Evolutionary conservation across 2,797 vertebrate species (phyloP).

Genomic region (Thripadectes ignobilis): DNA sequence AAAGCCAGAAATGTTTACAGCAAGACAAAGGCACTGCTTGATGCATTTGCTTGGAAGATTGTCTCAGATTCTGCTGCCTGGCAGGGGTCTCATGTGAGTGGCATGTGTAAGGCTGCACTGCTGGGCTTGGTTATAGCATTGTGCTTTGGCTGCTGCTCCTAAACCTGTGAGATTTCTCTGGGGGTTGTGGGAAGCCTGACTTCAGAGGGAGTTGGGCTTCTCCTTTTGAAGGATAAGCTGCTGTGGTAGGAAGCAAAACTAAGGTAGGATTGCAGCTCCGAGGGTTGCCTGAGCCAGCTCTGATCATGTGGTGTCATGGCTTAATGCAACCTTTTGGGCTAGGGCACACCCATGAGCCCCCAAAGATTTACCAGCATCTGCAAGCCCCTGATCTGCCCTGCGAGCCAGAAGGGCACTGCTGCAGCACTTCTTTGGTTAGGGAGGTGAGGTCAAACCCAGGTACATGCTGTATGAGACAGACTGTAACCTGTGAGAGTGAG

Average conservation of each 20-base stretch:
- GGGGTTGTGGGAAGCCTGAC: background rate
- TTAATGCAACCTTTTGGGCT: background rate
- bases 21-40: background rate
- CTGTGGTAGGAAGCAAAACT: background rate
- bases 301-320: accelerated
- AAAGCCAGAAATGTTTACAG: background rate
- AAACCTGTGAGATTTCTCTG: background rate
- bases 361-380: too few relatives aligned
- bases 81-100: background rate
- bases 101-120: accelerated
- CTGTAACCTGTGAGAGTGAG: background rate
- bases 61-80: background rate
- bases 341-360: accelerated
- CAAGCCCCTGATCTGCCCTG: background rate
- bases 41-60: background rate
- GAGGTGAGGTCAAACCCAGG: background rate
- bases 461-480: background rate
- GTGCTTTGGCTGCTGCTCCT: background rate
- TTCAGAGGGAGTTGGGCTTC: background rate
- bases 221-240: background rate
- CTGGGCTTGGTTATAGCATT: background rate
- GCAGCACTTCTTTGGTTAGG: background rate
- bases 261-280: background rate
- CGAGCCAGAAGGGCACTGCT: background rate
- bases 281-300: background rate